Conservation (phyloP, 1,140 invertebrate genomes). For the Cherax destructor region DNA sequence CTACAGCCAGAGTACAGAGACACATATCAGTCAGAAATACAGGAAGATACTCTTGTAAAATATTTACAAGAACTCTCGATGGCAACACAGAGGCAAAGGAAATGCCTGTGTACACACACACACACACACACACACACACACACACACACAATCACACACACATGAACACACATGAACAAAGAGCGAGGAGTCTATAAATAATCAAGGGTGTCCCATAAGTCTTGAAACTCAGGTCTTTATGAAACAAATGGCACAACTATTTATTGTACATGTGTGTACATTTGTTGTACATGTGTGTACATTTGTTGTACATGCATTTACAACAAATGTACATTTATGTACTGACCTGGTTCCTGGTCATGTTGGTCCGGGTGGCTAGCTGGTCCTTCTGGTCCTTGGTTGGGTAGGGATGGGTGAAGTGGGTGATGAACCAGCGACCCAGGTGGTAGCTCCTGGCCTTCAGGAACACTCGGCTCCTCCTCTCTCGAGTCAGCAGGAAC, state of each 20-base stretch:
- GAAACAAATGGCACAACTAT: too few species aligned
- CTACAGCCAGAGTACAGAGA: too few species aligned
- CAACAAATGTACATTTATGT: background rate
- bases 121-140: background rate
- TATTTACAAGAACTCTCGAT: too few species aligned
- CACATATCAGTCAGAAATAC: too few species aligned
- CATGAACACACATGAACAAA: too few species aligned
- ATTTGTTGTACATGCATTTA: background rate
- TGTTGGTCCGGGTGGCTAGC: constrained; percentile 59
- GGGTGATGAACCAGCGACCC: constrained; percentile 70
- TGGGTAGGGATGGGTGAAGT: constrained; percentile 71
- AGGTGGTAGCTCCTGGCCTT: constrained; percentile 68
- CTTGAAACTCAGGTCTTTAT: too few species aligned
- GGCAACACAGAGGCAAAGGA: too few species aligned
- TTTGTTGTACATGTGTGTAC: background rate
- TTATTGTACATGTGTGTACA: background rate
- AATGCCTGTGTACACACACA: too few species aligned
- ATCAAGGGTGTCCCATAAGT: too few species aligned
- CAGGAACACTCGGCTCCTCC: constrained; percentile 64
- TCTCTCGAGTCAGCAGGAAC: constrained; percentile 69
- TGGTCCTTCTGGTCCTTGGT: constrained; percentile 71
- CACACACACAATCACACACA: too few species aligned
- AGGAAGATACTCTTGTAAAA: background rate
- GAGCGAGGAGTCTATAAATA: too few species aligned
- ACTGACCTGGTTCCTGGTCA: constrained; percentile 70